Percentiles rank a stretch among this genome's conserved stretches.
Conservation (phyloP, 2,113 vertebrate species). For the Chunga burmeisteri region DNA sequence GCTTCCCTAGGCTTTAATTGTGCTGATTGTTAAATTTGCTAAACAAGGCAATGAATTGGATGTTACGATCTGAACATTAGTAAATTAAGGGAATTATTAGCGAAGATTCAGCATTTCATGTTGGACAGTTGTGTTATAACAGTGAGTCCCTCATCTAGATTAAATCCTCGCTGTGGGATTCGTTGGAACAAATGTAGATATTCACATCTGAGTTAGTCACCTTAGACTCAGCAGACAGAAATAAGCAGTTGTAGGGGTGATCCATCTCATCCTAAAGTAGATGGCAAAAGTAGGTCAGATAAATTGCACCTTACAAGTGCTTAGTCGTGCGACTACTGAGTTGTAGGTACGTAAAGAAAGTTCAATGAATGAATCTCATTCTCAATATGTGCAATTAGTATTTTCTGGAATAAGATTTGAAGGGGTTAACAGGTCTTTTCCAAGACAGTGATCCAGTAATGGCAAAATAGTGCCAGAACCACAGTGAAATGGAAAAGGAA, state of each 20-base stretch:
- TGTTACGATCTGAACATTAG: neutral
- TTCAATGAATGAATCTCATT: neutral
- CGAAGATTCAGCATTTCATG: neutral
- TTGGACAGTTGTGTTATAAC: neutral
- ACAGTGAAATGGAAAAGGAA: neutral
- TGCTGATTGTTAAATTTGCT: neutral
- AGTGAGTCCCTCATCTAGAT: neutral
- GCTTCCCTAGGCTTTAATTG: neutral
- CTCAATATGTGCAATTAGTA: neutral
- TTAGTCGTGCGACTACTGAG: neutral
- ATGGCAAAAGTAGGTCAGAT: conserved; percentile 10
- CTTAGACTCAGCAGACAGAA: neutral
- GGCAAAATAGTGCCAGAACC: neutral
- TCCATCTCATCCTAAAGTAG: neutral
- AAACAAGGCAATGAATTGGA: neutral
- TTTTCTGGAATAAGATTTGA: neutral
- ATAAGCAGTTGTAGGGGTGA: neutral
- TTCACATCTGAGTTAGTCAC: neutral
- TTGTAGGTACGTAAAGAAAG: neutral
- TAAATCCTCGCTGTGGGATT: neutral
- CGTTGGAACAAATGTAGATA: neutral
- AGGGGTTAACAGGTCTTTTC: neutral
- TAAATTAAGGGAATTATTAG: conserved; percentile 7
- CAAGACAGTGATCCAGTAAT: neutral
- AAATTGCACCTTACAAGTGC: neutral